Evolutionary conservation across 2,888 invertebrate genomes (phyloP).

Genomic region (Lasioglossum morio): DNA sequence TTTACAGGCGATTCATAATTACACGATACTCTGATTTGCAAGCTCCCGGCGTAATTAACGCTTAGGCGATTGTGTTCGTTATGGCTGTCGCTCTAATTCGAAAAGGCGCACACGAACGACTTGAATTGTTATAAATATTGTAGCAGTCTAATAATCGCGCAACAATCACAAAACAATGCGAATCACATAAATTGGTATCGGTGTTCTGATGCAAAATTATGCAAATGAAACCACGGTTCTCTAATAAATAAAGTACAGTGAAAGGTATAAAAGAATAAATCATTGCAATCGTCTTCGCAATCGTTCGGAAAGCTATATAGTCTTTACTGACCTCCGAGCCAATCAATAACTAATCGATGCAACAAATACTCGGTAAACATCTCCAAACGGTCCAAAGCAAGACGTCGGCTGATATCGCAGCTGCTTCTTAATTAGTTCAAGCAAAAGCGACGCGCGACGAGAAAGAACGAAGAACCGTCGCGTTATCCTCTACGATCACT

Average conservation of each 20-base stretch:
- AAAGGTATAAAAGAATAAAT: background rate
- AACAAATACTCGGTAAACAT: background rate
- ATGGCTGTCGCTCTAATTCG: background rate
- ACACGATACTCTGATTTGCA: slow-evolving; percentile 33
- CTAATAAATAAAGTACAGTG: background rate
- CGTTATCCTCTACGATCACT: slow-evolving; percentile 6
- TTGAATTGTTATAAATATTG: too few species aligned
- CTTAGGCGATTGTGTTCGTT: background rate
- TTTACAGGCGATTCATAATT: slow-evolving; percentile 72
- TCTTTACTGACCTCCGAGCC: background rate
- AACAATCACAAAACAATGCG: too few species aligned
- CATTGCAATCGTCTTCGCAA: background rate
- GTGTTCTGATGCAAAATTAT: too few species aligned
- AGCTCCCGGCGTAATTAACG: slow-evolving; percentile 14
- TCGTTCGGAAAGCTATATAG: background rate
- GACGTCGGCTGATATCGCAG: background rate
- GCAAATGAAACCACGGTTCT: too few species aligned
- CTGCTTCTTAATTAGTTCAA: background rate
- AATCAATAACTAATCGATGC: background rate
- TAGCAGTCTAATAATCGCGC: too few species aligned
- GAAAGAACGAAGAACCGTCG: background rate
- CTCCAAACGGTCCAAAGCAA: background rate
- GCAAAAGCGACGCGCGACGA: background rate
- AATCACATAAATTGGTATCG: too few species aligned
- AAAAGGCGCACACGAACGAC: background rate